Evolutionary conservation across 2,888 invertebrate genomes (phyloP).

Genomic region (Apeira syringaria): DNA sequence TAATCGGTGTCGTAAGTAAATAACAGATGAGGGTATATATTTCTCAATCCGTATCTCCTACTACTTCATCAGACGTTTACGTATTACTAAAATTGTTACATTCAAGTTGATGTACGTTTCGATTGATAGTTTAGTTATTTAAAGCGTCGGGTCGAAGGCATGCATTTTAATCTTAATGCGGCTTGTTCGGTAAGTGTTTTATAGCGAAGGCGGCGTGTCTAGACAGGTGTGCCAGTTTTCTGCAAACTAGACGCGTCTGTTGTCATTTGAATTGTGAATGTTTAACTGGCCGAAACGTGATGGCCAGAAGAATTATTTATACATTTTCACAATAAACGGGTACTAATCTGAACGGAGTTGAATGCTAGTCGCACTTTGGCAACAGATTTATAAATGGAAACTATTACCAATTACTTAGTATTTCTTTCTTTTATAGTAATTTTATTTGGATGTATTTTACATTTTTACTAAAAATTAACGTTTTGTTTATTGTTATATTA

Average conservation of each 20-base stretch:
- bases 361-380: not conserved
- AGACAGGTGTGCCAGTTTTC: conserved; percentile 46
- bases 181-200: conserved; percentile 43
- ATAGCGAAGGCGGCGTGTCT: conserved; percentile 36
- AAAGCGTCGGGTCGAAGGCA: conserved; percentile 31
- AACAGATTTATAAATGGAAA: too few relatives aligned
- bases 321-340: conserved; percentile 36
- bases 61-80: conserved; percentile 21
- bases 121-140: conserved; percentile 27
- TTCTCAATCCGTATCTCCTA: too few relatives aligned
- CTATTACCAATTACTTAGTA: too few relatives aligned
- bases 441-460: too few relatives aligned
- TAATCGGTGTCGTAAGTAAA: too few relatives aligned
- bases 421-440: too few relatives aligned
- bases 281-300: conserved; percentile 60
- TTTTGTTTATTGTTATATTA: too few relatives aligned
- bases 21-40: too few relatives aligned
- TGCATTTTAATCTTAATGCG: conserved; percentile 38
- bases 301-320: conserved; percentile 47
- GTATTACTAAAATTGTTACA: conserved; percentile 23
- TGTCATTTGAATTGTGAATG: conserved; percentile 44
- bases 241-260: conserved; percentile 26
- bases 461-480: too few relatives aligned
- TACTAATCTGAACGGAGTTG: conserved; percentile 1
- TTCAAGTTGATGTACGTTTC: conserved; percentile 25